Evolutionary conservation across 2,113 vertebrate genomes (phyloP).

Genomic region (Pygoscelis antarcticus): DNA sequence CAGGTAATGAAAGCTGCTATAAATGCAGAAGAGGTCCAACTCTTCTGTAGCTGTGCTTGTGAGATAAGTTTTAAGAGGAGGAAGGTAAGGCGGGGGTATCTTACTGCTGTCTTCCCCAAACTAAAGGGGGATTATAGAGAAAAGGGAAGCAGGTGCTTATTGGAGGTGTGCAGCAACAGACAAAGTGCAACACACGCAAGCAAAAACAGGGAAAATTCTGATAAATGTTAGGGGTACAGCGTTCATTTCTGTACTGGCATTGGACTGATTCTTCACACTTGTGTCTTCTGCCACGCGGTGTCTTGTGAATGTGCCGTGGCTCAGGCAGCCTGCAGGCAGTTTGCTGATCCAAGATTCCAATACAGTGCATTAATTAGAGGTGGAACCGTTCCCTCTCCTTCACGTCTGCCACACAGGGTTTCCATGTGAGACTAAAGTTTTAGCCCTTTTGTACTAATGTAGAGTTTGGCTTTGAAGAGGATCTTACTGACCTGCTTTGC

Average conservation of each 20-base stretch:
- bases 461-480: not conserved
- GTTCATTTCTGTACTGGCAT: not conserved
- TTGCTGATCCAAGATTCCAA: not conserved
- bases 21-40: not conserved
- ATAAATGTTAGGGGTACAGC: not conserved
- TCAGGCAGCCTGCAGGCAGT: not conserved
- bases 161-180: not conserved
- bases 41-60: not conserved
- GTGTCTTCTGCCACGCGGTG: not conserved
- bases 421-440: not conserved
- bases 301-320: accelerated
- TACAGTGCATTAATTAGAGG: not conserved
- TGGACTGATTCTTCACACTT: not conserved
- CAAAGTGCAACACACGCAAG: not conserved
- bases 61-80: not conserved
- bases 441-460: not conserved
- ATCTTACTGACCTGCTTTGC: not conserved
- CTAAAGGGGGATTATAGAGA: not conserved
- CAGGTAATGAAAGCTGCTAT: not conserved
- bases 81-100: accelerated
- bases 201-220: not conserved
- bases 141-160: not conserved
- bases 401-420: not conserved
- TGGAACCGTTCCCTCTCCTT: not conserved
- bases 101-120: not conserved